Evolutionary conservation across 2,797 vertebrate species (phyloP), one percentile per base, ranked within the genome.

Genomic region (Danio tinwini): DNA sequence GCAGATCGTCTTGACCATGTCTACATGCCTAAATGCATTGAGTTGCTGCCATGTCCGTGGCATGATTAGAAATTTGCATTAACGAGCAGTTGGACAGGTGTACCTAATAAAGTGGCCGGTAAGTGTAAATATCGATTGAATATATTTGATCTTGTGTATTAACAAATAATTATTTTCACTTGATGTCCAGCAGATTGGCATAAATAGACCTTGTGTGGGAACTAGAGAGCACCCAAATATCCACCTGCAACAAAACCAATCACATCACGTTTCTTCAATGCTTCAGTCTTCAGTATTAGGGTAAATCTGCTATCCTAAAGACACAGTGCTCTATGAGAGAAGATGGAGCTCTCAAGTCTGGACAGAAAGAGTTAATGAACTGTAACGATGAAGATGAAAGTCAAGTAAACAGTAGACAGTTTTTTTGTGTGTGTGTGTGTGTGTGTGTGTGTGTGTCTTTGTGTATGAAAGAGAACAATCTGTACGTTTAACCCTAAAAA

Each of bases 321-420:
- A 37, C 14, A 7, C 45, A 19, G 6, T 37, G 47, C n/a, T 40
- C n/a, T 44, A 3, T 21, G 61, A 75, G 17, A 29, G 59, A 50
- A 42, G 7, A n/a, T 61, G 21, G 45, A 52, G 16, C 56, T 9
- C 14, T 13, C 19, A 62, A 19, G 16, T 42, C 50, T 70, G 50
- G 3, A 70, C 14, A 44, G 19, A 65, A 45, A 65, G 61, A 55
- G 16, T 67, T 45, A 56, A 65, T 16, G 61, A 17, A 56, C 19
- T 67, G 50, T 55, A 29, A 29, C 29, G 29, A 29, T 29, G 29
- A n/a, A 64, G 6, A 76, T 55, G 7, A 52, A 19, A 40, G 21
- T 64, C 9, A 12, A 14, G 17, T 8, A 7, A 0, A 16, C 2
- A 29, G 29, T 29, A 29, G 29, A 29, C 29, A 29, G 29, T 29